These are phyloP conservation scores for Heliconius erato DNA, from an alignment of 2,888 invertebrate species.

Conservation along the genomic window DNA sequence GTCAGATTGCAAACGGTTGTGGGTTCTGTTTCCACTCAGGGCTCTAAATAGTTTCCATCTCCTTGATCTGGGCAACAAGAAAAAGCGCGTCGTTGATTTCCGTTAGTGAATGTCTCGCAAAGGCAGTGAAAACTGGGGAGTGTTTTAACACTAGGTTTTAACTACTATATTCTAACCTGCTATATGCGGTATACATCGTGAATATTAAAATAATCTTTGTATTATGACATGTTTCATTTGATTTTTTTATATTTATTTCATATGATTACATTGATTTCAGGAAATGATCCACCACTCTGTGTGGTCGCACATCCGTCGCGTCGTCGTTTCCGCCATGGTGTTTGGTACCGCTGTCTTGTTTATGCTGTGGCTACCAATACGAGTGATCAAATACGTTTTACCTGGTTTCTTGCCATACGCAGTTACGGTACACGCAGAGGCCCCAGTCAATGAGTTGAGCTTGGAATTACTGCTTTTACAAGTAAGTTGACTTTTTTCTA, in stretches of 20 bases:
- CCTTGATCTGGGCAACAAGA: too few relatives aligned
- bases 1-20: too few relatives aligned
- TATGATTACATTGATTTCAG: constrained; percentile 70
- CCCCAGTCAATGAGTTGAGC: constrained; percentile 97
- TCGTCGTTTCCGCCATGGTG: constrained; percentile 96
- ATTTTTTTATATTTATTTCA: not conserved
- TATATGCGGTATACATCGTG: not conserved
- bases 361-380: constrained; percentile 98
- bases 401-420: constrained; percentile 98
- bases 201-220: not conserved
- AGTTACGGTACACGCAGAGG: constrained; percentile 92
- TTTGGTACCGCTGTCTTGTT: constrained; percentile 98
- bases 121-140: too few relatives aligned
- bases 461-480: constrained; percentile 96
- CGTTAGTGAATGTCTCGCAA: too few relatives aligned
- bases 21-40: too few relatives aligned
- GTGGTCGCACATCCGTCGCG: constrained; percentile 94
- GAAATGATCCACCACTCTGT: constrained; percentile 99
- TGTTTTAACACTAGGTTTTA: too few relatives aligned
- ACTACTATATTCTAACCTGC: not conserved
- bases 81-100: too few relatives aligned
- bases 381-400: constrained; percentile 91
- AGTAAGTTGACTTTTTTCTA: constrained; percentile 69
- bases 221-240: not conserved
- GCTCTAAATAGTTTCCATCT: too few relatives aligned